Conservation (phyloP, 2,113 vertebrate genomes). For the Spea bombifrons region DNA sequence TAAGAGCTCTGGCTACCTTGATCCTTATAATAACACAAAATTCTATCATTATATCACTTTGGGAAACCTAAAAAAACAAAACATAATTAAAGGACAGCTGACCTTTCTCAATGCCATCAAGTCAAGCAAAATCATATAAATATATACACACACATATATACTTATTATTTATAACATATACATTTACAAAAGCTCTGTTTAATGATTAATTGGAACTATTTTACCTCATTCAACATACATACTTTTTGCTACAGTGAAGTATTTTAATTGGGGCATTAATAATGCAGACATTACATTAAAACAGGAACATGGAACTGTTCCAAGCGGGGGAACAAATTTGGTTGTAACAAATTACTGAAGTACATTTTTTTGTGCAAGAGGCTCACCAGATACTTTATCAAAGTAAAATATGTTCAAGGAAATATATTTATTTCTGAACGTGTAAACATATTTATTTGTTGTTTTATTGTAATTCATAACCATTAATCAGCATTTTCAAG, state of each 20-base stretch:
- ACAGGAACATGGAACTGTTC: neutral
- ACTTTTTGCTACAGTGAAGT: neutral
- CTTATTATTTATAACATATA: too few species aligned
- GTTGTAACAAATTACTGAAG: conserved; percentile 1
- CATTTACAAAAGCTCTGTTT: too few species aligned
- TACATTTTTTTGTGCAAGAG: neutral
- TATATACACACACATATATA: too few species aligned
- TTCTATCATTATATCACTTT: too few species aligned
- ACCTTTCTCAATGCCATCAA: too few species aligned
- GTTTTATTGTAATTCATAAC: conserved; percentile 19
- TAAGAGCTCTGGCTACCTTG: too few species aligned
- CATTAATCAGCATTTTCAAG: conserved; percentile 9
- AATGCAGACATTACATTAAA: neutral
- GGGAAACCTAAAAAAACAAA: too few species aligned
- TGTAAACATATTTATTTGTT: conserved; percentile 30
- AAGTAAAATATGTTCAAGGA: conserved; percentile 10
- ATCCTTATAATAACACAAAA: too few species aligned
- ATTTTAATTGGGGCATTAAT: conserved; percentile 4
- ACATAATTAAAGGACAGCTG: too few species aligned
- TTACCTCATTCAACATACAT: neutral
- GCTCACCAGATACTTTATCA: conserved; percentile 33
- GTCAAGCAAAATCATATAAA: too few species aligned
- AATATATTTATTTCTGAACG: neutral
- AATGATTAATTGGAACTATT: too few species aligned
- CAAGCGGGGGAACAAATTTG: neutral